Conservation (phyloP, 2,797 vertebrate genomes). For the Lophius americanus region DNA sequence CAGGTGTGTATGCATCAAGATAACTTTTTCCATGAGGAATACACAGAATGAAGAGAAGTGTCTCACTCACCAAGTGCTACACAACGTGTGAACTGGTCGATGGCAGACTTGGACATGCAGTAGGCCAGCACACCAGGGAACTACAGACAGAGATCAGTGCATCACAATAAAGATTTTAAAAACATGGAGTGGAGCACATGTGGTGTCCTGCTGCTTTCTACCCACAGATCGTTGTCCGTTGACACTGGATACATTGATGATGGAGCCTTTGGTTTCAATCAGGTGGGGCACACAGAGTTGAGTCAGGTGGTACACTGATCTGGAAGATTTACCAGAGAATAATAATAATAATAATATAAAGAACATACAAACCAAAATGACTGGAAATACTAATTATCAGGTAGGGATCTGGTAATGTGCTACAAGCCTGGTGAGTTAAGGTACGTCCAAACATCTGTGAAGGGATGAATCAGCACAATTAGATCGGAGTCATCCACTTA, state of each 20-base stretch:
- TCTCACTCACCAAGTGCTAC: slow-evolving; percentile 79
- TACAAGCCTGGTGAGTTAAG: neutral
- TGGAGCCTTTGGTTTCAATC: slow-evolving; percentile 83
- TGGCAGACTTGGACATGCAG: slow-evolving; percentile 87
- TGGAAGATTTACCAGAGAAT: slow-evolving; percentile 47
- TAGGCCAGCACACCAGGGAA: slow-evolving; percentile 87
- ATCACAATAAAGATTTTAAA: neutral
- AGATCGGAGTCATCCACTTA: slow-evolving; percentile 4
- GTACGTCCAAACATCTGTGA: slow-evolving; percentile 1
- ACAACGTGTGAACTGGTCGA: slow-evolving; percentile 86
- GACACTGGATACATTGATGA: slow-evolving; percentile 87
- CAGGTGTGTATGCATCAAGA: neutral
- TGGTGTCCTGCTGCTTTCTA: slow-evolving; percentile 20
- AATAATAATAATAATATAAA: too few species aligned
- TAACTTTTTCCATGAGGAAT: too few species aligned
- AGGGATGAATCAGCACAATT: neutral
- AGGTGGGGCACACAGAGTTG: slow-evolving; percentile 85
- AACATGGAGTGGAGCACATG: neutral
- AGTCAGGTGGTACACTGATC: slow-evolving; percentile 82
- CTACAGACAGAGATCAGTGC: slow-evolving; percentile 55
- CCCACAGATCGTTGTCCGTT: slow-evolving; percentile 86
- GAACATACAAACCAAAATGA: neutral
- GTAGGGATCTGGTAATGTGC: too few species aligned
- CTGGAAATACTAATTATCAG: neutral
- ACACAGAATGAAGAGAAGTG: neutral